phyloP scores from a whole-genome alignment of 23 tunicate genomes.

The Clavelina lepadiformis region DNA sequence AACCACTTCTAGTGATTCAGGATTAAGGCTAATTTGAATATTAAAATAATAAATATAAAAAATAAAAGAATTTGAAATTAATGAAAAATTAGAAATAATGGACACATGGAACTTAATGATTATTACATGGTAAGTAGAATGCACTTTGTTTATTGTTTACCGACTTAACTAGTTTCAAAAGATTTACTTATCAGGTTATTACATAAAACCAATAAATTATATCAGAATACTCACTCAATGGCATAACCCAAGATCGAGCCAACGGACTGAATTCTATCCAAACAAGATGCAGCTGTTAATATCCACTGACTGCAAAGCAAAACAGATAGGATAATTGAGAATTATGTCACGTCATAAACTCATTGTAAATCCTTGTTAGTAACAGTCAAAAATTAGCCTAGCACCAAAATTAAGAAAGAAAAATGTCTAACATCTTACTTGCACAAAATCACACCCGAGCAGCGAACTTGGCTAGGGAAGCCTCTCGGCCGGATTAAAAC shows the following conservation, averaged over 20 bases:
- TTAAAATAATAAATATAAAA: not conserved
- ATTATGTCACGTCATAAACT: too few relatives aligned
- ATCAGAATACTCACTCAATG: conserved; percentile 29
- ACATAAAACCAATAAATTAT: too few relatives aligned
- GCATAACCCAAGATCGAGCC: conserved; percentile 12
- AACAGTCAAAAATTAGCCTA: not conserved
- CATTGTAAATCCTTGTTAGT: too few relatives aligned
- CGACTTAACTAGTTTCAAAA: not conserved
- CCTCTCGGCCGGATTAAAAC: conserved; percentile 48
- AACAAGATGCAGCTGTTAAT: conserved; percentile 76
- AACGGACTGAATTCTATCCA: conserved; percentile 17
- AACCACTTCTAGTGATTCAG: conserved; percentile 31
- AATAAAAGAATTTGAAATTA: not conserved
- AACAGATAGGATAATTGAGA: not conserved
- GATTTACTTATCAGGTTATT: too few relatives aligned
- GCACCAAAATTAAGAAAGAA: not conserved
- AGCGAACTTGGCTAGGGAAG: conserved; percentile 19
- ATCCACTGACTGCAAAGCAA: conserved; percentile 72
- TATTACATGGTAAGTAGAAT: not conserved
- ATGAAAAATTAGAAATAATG: not conserved
- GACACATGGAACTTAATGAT: not conserved
- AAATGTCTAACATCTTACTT: conserved; percentile 36
- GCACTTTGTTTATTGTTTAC: not conserved
- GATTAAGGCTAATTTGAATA: conserved; percentile 9
- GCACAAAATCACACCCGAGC: conserved; percentile 78